phyloP scores from a whole-genome alignment of 2,113 vertebrate genomes.

The Erythrocercus mccallii region DNA sequence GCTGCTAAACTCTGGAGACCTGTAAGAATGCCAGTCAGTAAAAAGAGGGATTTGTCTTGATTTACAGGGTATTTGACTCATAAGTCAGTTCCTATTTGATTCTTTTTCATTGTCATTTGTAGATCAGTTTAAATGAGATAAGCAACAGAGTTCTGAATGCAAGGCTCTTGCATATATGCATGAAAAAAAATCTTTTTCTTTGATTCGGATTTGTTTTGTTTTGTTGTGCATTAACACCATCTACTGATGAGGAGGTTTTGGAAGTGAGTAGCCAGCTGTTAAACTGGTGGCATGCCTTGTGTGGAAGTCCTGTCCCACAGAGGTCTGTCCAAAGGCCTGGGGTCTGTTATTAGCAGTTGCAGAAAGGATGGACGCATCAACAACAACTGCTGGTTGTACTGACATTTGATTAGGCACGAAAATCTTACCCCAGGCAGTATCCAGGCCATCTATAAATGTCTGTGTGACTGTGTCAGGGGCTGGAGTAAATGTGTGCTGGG shows the following conservation, averaged over 20 bases:
- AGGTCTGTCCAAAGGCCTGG: neutral
- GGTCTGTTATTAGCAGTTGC: neutral
- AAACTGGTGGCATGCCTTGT: neutral
- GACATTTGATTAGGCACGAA: neutral
- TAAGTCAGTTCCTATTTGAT: neutral
- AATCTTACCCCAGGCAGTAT: neutral
- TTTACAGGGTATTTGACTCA: neutral
- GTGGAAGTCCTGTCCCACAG: neutral
- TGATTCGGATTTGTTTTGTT: neutral
- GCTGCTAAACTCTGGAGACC: neutral
- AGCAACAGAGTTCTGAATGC: neutral
- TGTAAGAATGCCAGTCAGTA: neutral
- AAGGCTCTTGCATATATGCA: neutral
- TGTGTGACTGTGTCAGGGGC: neutral
- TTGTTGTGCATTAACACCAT: neutral
- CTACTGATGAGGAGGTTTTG: neutral
- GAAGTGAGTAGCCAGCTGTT: neutral
- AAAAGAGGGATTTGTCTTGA: neutral
- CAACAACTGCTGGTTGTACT: neutral
- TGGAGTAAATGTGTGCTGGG: neutral
- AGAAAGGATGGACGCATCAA: neutral
- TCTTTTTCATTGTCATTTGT: neutral
- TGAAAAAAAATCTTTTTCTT: neutral
- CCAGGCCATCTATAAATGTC: neutral
- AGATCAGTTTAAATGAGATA: neutral